Base-by-base conservation (phyloP, 2,888 invertebrate species). In the Ectobius pallidus region DNA sequence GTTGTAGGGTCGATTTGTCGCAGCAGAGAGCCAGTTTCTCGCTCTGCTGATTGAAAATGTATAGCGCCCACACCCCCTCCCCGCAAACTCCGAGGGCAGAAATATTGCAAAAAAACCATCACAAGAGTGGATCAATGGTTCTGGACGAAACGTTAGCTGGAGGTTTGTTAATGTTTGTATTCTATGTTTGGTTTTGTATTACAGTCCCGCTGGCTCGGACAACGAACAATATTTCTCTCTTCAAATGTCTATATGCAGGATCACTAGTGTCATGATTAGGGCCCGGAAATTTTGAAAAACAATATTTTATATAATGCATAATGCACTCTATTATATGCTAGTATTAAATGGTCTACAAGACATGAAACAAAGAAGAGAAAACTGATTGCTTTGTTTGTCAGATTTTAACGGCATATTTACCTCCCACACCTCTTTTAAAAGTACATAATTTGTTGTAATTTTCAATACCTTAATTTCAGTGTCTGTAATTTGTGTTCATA, bases 11-110 rank as follows among this genome's bases (percentile, higher is more conserved):
- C 46, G 46, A 46, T 20, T 18, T 46, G 46, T 46, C 46, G 46
- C 46, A n/a, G 46, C 46, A 46, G 1, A n/a, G 46, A 46, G 46
- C 46, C 46, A 46, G 46, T 46, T 46, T 46, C n/a, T n/a, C n/a
- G n/a, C n/a, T n/a, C n/a, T n/a, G n/a, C 46, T 46, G 46, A 46
- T 46, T 46, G 46, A 18, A 46, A 46, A 46, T 46, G 46, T 46
- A 46, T 46, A 11, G 46, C 18, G 46, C 46, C 20, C 20, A 20
- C 46, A 20, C 46, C 20, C n/a, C n/a, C n/a, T n/a, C n/a, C n/a
- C n/a, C n/a, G n/a, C n/a, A n/a, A n/a, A n/a, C n/a, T 46, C 18
- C 20, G 46, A 20, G 18, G 44, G 18, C 44, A 18, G 44, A 18
- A 44, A 44, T 44, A n/a, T 44, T n/a, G 18, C 16, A 44, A 44